These are phyloP conservation scores for Bagarius yarrelli DNA, from an alignment of 2,113 vertebrate species.

Conservation along the genomic window DNA sequence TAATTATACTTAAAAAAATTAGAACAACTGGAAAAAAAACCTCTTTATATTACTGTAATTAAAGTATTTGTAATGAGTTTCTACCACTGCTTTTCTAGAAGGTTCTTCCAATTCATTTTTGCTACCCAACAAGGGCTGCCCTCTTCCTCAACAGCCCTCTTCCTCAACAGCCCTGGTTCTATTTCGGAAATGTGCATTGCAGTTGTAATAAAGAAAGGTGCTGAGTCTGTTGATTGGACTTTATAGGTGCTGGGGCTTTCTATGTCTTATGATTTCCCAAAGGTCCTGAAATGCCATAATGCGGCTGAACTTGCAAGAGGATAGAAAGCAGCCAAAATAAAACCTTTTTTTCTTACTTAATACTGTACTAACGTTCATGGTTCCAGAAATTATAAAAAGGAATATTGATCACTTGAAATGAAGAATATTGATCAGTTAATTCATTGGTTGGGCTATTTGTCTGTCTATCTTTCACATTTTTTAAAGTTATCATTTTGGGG, in stretches of 20 bases:
- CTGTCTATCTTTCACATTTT: not conserved
- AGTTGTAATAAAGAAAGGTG: conserved; percentile 35
- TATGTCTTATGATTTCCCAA: conserved; percentile 37
- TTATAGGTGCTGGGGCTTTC: conserved; percentile 18
- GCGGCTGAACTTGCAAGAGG: conserved; percentile 19
- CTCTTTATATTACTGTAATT: too few species aligned
- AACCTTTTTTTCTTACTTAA: not conserved
- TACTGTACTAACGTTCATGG: not conserved
- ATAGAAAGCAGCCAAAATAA: conserved; percentile 14
- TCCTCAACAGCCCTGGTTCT: not conserved
- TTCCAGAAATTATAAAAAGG: not conserved
- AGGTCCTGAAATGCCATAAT: conserved; percentile 33
- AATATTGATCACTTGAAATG: not conserved
- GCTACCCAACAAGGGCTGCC: not conserved
- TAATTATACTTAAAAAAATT: too few species aligned
- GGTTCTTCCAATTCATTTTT: not conserved
- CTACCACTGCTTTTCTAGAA: not conserved
- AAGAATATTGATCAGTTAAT: not conserved
- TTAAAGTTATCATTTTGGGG: too few species aligned
- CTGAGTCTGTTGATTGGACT: conserved; percentile 23
- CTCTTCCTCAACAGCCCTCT: not conserved
- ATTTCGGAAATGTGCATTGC: conserved; percentile 9
- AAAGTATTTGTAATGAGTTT: too few species aligned
- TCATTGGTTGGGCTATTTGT: not conserved
- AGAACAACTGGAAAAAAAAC: too few species aligned